A percentile compares a stretch with the other conserved stretches of the same genome.
phyloP scores from a whole-genome alignment of 2,888 invertebrate genomes.

The Napeogenes inachia region DNA sequence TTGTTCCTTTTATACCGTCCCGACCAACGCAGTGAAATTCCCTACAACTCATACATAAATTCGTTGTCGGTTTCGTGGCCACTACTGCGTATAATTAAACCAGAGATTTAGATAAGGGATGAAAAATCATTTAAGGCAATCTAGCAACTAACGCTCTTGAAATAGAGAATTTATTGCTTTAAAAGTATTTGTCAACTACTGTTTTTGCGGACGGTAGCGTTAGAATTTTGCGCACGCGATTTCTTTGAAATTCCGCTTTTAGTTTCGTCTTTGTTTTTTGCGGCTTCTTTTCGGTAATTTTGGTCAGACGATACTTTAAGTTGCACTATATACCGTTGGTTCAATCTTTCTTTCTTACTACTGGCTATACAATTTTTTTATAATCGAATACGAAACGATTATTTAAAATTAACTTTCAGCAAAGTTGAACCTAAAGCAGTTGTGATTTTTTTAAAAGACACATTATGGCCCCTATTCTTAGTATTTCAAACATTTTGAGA shows the following conservation, averaged over 20 bases:
- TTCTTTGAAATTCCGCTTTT: constrained; percentile 56
- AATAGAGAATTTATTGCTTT: constrained; percentile 38
- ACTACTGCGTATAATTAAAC: constrained; percentile 65
- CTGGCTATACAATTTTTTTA: too few species aligned
- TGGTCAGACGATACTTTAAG: constrained; percentile 20
- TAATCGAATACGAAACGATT: constrained; percentile 5
- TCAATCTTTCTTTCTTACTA: constrained; percentile 15
- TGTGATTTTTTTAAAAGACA: constrained; percentile 5
- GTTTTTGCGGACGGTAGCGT: constrained; percentile 54
- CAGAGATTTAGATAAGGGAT: constrained; percentile 51
- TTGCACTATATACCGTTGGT: constrained; percentile 12
- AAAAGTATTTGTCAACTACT: constrained; percentile 26
- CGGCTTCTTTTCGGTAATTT: constrained; percentile 45
- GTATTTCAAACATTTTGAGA: constrained; percentile 26
- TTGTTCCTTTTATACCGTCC: constrained; percentile 66
- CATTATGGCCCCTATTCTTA: constrained; percentile 21
- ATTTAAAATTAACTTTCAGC: neutral
- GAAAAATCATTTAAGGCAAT: constrained; percentile 35
- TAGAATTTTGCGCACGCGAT: constrained; percentile 48
- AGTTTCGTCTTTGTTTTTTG: constrained; percentile 43
- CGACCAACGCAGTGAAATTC: constrained; percentile 57
- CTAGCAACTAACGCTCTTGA: constrained; percentile 34
- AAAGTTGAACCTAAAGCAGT: neutral
- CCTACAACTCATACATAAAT: constrained; percentile 70
- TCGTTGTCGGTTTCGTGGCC: constrained; percentile 66